Base-by-base conservation (phyloP, 2,888 invertebrate genomes). In the Morpho helenor region DNA sequence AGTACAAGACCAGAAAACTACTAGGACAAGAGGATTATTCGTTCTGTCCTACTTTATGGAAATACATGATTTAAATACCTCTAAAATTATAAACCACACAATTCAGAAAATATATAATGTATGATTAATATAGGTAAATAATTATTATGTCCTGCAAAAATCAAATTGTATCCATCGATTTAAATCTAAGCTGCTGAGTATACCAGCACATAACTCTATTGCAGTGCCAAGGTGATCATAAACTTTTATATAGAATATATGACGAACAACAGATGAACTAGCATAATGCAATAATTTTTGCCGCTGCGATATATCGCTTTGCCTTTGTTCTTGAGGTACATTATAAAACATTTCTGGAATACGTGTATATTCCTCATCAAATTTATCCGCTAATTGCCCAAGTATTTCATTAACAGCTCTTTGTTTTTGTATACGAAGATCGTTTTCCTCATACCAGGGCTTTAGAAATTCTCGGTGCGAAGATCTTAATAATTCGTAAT, bases 151-250 rank as follows among this genome's bases (percentile, higher is more conserved):
- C 10, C 57, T 76, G 67, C 87, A 87, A 66, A 88, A 89, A 70
- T 88, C 80, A 66, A 90, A 87, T 45, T 85, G 74, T 51, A 89
- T 80, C 87, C 87, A 86, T 67, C 79, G 79, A 63, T 84, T 83
- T 31, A 82, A 72, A 68, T 90, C 88, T 57, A 90, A 72, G 52
- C 88, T 87, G 57, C 84, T 85, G 0, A 90, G 63, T 4, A 85
- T 64, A 49, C 87, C 89, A 44, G 83, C 84, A 60, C 80, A 79
- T 10, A 69, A 44, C 56, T 89, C 87, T 6, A 87, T 76, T 31
- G 83, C 74, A 2, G 51, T 59, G 2, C 66, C 72, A 6, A 89
- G 66, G 53, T 82, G 80, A 2, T 84, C 81, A 59, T 78, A 79
- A 46, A 77, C 74, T 31, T 73, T 72, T 23, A 87, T 60, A 52